phyloP scores from a whole-genome alignment of 2,113 vertebrate species.

The Syngnathus scovelli region DNA sequence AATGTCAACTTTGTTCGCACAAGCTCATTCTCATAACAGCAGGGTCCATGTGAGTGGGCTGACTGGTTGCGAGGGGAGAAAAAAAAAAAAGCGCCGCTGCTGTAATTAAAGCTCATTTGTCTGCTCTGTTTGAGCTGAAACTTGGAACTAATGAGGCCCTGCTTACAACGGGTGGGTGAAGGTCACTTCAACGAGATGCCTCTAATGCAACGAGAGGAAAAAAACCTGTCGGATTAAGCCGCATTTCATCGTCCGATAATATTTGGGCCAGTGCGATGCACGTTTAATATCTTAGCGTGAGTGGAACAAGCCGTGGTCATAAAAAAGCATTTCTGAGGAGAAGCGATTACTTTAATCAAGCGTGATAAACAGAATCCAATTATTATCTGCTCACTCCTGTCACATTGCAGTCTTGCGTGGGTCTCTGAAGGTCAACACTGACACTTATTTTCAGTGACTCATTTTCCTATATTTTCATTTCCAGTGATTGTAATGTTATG shows the following conservation, averaged over 20 bases:
- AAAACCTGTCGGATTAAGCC: conserved; percentile 19
- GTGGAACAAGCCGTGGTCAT: neutral
- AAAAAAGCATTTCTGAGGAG: conserved; percentile 12
- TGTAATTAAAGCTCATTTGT: conserved; percentile 40
- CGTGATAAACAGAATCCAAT: conserved; percentile 17
- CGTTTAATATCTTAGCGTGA: conserved; percentile 6
- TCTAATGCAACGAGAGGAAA: neutral
- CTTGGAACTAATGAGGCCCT: conserved; percentile 31
- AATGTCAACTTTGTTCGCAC: conserved; percentile 2
- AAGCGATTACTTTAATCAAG: neutral
- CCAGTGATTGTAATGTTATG: neutral
- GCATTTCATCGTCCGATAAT: conserved; percentile 6
- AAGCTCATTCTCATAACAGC: conserved; percentile 2
- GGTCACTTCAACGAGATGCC: conserved; percentile 14
- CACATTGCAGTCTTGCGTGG: conserved; percentile 9
- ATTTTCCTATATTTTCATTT: neutral
- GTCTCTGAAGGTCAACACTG: conserved; percentile 38
- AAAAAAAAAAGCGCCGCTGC: conserved; percentile 6
- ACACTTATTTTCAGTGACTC: too few relatives aligned
- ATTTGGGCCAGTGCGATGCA: conserved; percentile 25
- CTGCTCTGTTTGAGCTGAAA: conserved; percentile 20
- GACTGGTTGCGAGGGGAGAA: conserved; percentile 4
- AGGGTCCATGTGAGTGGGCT: neutral
- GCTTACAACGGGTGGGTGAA: conserved; percentile 23
- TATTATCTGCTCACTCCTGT: conserved; percentile 12